These are phyloP conservation scores for Melanocharis versteri DNA, from an alignment of 2,113 vertebrate species.

Conservation along the genomic window DNA sequence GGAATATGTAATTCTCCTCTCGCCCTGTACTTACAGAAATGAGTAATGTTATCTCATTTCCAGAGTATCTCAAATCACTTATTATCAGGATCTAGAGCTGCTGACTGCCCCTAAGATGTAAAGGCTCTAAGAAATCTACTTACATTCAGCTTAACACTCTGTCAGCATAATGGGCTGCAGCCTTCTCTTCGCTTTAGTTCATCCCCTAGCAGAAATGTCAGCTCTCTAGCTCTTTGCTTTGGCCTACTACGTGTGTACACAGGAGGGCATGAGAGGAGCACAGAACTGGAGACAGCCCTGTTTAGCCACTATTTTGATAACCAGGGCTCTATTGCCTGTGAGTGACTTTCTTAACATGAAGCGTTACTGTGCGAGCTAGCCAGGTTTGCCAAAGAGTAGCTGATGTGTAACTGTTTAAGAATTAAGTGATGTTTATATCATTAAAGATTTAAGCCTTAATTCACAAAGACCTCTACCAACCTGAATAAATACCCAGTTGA, in stretches of 20 bases:
- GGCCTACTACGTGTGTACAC: constrained; percentile 41
- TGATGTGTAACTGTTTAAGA: background rate
- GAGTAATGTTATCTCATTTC: background rate
- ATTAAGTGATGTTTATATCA: background rate
- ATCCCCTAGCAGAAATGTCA: background rate
- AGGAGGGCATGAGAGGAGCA: constrained; percentile 60
- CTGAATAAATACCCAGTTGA: background rate
- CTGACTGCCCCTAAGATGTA: background rate
- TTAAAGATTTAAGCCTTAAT: background rate
- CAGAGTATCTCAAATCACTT: background rate
- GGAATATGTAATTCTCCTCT: background rate
- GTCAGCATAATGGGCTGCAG: background rate
- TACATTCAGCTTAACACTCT: background rate
- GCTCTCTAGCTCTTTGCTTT: background rate
- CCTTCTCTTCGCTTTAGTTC: background rate
- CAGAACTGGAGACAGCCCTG: background rate
- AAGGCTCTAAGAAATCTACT: background rate
- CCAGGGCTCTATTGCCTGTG: background rate
- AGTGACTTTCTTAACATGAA: background rate
- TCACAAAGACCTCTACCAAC: background rate
- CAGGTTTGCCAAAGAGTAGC: background rate
- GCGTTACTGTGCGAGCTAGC: background rate
- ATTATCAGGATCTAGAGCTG: background rate
- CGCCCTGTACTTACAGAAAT: background rate
- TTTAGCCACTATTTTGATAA: background rate